Conservation (phyloP, 2,888 invertebrate species). For the Acheta domesticus region DNA sequence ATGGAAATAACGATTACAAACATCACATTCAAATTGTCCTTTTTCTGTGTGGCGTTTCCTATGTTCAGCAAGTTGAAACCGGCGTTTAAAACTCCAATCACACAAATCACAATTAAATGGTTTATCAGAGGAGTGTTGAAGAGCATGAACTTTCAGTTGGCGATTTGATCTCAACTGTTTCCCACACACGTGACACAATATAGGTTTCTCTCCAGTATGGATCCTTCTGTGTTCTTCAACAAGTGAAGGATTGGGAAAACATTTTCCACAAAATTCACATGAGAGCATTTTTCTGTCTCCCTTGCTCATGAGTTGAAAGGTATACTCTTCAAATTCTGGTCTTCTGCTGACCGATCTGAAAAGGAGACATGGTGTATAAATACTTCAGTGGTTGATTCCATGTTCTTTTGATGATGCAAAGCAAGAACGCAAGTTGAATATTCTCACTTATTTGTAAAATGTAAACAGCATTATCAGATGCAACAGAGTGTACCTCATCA, state of each 20-base stretch:
- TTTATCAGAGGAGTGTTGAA: slow-evolving; percentile 27
- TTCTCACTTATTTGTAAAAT: no score
- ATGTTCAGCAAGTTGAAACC: background rate
- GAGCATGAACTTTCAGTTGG: slow-evolving; percentile 23
- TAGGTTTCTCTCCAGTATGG: background rate
- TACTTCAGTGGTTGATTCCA: no score
- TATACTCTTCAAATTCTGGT: no score
- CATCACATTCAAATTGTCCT: slow-evolving; percentile 42
- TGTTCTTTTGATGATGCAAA: no score
- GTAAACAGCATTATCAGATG: no score
- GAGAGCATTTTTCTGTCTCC: no score
- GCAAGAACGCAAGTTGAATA: no score
- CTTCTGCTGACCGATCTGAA: no score
- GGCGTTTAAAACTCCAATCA: background rate
- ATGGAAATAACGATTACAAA: slow-evolving; percentile 49
- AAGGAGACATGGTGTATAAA: no score
- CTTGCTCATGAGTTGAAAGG: no score
- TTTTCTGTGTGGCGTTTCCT: background rate
- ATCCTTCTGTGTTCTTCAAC: background rate
- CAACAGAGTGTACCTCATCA: no score
- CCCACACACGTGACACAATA: slow-evolving; percentile 19
- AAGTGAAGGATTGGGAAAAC: background rate
- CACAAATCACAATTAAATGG: slow-evolving; percentile 20
- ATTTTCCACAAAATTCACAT: slow-evolving; percentile 20
- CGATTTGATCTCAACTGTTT: background rate